Evolutionary conservation across 2,113 vertebrate genomes (phyloP), one percentile per base, ranked within the genome.

Genomic region (Callipepla californica): DNA sequence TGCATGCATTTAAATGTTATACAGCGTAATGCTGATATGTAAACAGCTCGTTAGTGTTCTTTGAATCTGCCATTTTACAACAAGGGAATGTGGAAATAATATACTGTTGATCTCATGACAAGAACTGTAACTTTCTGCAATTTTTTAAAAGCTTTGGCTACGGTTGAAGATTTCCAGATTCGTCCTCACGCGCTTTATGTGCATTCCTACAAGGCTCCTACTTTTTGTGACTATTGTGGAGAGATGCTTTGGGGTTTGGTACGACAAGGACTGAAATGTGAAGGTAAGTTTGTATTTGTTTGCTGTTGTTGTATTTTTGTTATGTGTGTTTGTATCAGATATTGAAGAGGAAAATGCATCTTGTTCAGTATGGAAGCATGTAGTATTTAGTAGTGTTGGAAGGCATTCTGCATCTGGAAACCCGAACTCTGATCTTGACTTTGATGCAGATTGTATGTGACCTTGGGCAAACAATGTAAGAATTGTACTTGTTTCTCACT

Each of bases 201-300:
- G 87, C 99, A 99, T 97, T 99, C 99, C 93, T 99, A 99, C 97
- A 99, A 99, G 96, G 99, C 99, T 82, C 99, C 99, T 94, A 99
- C 99, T 84, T 99, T 99, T 97, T 99, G 99, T 92, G 99, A 99
- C 97, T 99, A 99, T 98, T 99, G 99, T 23, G 99, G 99, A 88
- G 99, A 99, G 97, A 99, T 99, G 99, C 98, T 99, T 59, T 99
- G 99, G 99, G 99, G 99, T 94, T 98, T 99, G 76, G 99, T 99
- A 94, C 98, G 99, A 67, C 99, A 99, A 95, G 99, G 99, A 65
- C 98, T 99, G 90, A 99, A 99, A 98, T 99, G 99, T 97, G 99
- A 99, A 99, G 99, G 99, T 99, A 96, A 95, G 98, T 53, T 51
- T 63, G 1, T 69, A 61, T 53, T 63, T 44, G 58, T 53, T 48